These are phyloP conservation scores for Ispidina picta DNA, from an alignment of 2,797 vertebrate species.

Conservation along the genomic window DNA sequence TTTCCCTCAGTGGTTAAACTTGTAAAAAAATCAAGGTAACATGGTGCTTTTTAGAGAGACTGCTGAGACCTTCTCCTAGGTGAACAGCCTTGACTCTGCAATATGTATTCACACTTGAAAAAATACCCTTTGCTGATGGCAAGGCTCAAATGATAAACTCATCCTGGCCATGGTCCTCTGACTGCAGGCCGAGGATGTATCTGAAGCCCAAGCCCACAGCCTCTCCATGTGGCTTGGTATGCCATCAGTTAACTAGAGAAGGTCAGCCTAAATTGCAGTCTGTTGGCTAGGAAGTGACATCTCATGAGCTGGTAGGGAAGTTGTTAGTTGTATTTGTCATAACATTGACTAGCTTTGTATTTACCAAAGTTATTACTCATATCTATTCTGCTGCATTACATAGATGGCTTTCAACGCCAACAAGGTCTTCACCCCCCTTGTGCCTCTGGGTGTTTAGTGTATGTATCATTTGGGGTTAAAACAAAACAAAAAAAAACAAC, in stretches of 20 bases:
- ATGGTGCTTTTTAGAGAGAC: background rate
- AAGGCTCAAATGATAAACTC: background rate
- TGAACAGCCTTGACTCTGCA: background rate
- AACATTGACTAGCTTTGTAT: conserved; percentile 4
- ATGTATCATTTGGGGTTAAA: background rate
- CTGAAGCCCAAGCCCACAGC: background rate
- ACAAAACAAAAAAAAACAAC: rapidly evolving
- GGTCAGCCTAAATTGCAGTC: background rate
- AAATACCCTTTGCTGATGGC: rapidly evolving
- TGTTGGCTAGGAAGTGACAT: background rate
- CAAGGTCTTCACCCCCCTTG: background rate
- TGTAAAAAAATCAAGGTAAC: background rate
- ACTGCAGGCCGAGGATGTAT: rapidly evolving
- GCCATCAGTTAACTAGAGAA: background rate
- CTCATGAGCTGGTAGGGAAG: no score
- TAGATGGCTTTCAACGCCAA: background rate
- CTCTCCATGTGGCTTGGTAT: no score
- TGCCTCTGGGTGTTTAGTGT: background rate
- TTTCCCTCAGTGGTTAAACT: background rate
- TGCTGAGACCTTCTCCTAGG: background rate
- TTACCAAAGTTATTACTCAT: background rate
- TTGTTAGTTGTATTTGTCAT: background rate
- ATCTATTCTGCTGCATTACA: background rate
- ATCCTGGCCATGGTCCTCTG: rapidly evolving
- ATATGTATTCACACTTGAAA: background rate